Conservation (phyloP, 2,888 invertebrate genomes). For the Ochropleura plecta region DNA sequence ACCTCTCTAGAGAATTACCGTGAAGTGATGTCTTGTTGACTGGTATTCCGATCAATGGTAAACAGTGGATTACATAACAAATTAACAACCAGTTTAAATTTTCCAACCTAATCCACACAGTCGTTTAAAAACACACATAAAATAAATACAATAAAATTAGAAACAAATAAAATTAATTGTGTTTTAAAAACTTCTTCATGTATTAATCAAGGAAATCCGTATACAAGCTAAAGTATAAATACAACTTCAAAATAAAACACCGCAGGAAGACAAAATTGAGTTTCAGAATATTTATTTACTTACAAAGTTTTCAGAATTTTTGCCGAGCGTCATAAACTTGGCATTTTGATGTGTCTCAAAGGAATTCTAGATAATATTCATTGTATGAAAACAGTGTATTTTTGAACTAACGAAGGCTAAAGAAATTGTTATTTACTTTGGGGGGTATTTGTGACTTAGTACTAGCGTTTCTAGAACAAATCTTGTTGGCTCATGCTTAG, state of each 20-base stretch:
- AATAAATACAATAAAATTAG: too few species aligned
- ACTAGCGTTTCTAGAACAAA: neutral
- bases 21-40: neutral
- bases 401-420: neutral
- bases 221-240: neutral
- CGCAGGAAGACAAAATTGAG: conserved; percentile 18
- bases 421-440: conserved; percentile 17
- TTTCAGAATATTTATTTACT: conserved; percentile 31
- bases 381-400: conserved; percentile 1
- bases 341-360: conserved; percentile 31
- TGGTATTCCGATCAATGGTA: neutral
- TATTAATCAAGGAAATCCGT: neutral
- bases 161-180: too few species aligned
- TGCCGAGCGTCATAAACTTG: conserved; percentile 12
- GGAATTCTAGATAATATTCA: conserved; percentile 31
- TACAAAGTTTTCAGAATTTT: conserved; percentile 17
- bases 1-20: conserved; percentile 11
- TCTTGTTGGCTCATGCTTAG: neutral
- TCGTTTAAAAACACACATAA: too few species aligned
- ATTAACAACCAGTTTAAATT: neutral
- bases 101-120: neutral
- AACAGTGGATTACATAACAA: neutral
- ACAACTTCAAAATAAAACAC: neutral
- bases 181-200: neutral
- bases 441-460: conserved; percentile 6